Percentiles rank a stretch among this genome's conserved stretches.
These are phyloP conservation scores for Zelostemma sp. DNA, from an alignment of 1,140 invertebrate genomes.

Conservation along the genomic window DNA sequence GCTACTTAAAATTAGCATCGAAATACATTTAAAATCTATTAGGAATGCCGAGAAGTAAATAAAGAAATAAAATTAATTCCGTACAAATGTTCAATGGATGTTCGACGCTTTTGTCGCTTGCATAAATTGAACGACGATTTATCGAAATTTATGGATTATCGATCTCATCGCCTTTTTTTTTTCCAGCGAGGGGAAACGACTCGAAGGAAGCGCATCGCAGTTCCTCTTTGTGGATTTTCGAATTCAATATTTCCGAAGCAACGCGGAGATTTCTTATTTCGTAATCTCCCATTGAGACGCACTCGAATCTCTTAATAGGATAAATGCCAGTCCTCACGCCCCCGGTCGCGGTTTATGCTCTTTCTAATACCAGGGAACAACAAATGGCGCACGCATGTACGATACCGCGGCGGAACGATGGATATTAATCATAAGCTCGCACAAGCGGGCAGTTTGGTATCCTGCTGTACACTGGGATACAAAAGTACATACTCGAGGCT, in stretches of 20 bases:
- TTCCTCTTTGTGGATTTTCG: conserved; percentile 1
- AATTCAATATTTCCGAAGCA: background rate
- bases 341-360: conserved; percentile 28
- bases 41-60: background rate
- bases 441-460: conserved; percentile 40
- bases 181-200: background rate
- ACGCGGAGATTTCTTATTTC: background rate
- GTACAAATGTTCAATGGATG: conserved; percentile 1
- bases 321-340: conserved; percentile 36
- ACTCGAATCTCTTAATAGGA: conserved; percentile 16
- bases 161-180: background rate
- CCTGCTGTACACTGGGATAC: conserved; percentile 40
- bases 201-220: too few relatives aligned
- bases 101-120: too few relatives aligned
- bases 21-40: conserved; percentile 5
- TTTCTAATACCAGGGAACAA: conserved; percentile 51
- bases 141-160: background rate
- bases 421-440: conserved; percentile 53
- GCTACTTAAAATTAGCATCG: background rate
- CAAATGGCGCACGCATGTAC: conserved; percentile 51
- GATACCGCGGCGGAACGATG: conserved; percentile 44
- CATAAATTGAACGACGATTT: too few relatives aligned
- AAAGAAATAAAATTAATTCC: conserved; percentile 3
- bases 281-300: conserved; percentile 13
- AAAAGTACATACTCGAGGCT: conserved; percentile 37